Base-by-base conservation (phyloP, 1,140 invertebrate genomes). In the Triops longicaudatus region DNA sequence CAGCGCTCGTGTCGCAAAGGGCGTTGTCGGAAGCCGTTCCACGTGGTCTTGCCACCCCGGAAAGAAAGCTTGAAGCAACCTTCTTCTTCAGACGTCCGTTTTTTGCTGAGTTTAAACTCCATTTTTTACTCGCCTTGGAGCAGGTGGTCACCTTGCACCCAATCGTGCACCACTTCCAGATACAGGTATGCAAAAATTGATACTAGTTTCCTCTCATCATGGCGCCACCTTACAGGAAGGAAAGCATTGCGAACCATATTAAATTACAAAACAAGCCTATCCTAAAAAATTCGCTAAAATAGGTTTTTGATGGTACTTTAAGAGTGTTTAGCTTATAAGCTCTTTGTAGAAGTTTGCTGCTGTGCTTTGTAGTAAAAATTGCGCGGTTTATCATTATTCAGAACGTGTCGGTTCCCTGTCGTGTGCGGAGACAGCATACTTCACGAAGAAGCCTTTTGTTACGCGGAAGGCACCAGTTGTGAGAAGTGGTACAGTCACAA, bases 361-460 rank as follows among this genome's bases (percentile, higher is more conserved):
- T n/a, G n/a, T n/a, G n/a, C 63, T 79, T 73, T 6, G 14, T 26
- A 1, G 17, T 76, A 31, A 83, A 79, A 11, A 5, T 6, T 72
- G 1, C 37, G 12, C 26, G 14, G 31, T 72, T 11, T 31, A 26
- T 14, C 27, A 77, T 76, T 79, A 78, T 73, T 0, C 80, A 92
- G 93, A 82, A 88, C 89, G 82, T 96, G 94, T 82, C 89, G 88
- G 80, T 89, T 90, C 81, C 88, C 87, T 14, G 86, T 89, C 17
- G 85, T 91, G 78, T 97, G 95, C 82, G 89, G 89, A 0, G 88
- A 87, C 44, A 90, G 91, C 81, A 88, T 91, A 72, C 87, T 95
- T 79, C 87, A 89, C 78, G 90, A 97, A 83, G 91, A 90, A 3
- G 92, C 93, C 7, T 93, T 92, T 80, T 97, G 94, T 81, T 95